A percentile compares a stretch with the other conserved stretches of the same genome.
Conservation (phyloP, 2,888 invertebrate genomes). For the Agrotis exclamationis region DNA sequence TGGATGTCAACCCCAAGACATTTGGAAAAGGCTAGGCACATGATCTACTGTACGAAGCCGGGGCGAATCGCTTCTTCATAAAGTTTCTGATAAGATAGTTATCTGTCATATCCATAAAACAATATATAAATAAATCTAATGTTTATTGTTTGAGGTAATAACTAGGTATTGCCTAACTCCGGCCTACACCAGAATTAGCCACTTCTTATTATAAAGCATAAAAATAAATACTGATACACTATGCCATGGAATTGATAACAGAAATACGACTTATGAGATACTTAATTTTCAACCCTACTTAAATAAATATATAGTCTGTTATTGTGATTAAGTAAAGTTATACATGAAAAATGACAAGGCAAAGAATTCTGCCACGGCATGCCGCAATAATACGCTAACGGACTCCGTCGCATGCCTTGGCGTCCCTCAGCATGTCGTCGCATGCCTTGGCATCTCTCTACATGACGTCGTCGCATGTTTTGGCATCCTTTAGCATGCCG, state of each 20-base stretch:
- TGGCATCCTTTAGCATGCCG: too few species aligned
- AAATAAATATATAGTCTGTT: slow-evolving; percentile 4
- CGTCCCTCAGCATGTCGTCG: too few species aligned
- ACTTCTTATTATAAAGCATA: neutral
- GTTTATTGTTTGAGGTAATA: neutral
- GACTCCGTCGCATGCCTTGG: too few species aligned
- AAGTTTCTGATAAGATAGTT: neutral
- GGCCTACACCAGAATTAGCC: neutral
- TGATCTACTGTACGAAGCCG: too few species aligned
- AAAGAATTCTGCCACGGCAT: too few species aligned
- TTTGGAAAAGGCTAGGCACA: too few species aligned
- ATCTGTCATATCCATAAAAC: neutral
- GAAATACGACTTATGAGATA: neutral
- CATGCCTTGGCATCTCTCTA: too few species aligned
- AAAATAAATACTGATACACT: neutral
- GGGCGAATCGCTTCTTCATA: too few species aligned
- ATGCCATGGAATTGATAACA: neutral
- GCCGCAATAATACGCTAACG: too few species aligned
- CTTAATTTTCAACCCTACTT: neutral
- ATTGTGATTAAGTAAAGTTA: slow-evolving; percentile 4
- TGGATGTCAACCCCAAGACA: too few species aligned
- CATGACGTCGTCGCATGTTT: too few species aligned
- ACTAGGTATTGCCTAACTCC: neutral
- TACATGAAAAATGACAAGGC: too few species aligned
- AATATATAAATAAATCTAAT: neutral